These are phyloP conservation scores for Deroptyus accipitrinus DNA, from an alignment of 2,113 vertebrate species.

Conservation along the genomic window DNA sequence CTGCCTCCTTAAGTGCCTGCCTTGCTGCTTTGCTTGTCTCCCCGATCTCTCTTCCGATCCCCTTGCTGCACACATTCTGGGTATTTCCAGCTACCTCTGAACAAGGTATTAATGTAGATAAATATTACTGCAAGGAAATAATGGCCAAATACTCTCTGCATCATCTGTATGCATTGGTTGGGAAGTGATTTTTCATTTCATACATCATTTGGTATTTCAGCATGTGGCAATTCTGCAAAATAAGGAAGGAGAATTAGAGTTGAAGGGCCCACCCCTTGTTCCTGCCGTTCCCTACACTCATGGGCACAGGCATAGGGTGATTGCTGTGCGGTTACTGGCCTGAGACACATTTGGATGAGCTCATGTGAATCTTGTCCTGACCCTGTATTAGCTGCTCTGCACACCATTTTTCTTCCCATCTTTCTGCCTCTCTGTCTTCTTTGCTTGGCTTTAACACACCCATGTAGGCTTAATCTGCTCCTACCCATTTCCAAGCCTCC, in stretches of 20 bases:
- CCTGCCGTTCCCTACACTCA: background rate
- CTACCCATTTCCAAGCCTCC: background rate
- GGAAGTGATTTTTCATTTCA: constrained; percentile 65
- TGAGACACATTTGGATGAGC: background rate
- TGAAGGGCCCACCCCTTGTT: constrained; percentile 30
- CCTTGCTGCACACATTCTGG: background rate
- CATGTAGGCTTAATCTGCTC: background rate
- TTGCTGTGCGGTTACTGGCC: background rate
- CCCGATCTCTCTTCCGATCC: background rate
- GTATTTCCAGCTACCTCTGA: constrained; percentile 43
- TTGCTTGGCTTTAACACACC: background rate
- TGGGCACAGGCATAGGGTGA: background rate
- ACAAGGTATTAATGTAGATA: constrained; percentile 52
- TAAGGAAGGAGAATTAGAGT: constrained; percentile 28
- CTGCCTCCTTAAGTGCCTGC: constrained; percentile 8
- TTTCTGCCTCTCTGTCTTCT: background rate
- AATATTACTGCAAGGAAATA: constrained; percentile 49
- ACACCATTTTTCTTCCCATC: background rate
- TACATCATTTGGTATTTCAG: constrained; percentile 62
- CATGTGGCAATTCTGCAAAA: constrained; percentile 57
- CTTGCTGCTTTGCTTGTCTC: background rate
- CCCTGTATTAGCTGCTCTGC: background rate
- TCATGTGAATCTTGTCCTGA: background rate
- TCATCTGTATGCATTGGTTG: constrained; percentile 47
- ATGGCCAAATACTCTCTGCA: constrained; percentile 47